Base-by-base conservation (phyloP, 2,797 vertebrate species). In the Peromyscus attwateri region DNA sequence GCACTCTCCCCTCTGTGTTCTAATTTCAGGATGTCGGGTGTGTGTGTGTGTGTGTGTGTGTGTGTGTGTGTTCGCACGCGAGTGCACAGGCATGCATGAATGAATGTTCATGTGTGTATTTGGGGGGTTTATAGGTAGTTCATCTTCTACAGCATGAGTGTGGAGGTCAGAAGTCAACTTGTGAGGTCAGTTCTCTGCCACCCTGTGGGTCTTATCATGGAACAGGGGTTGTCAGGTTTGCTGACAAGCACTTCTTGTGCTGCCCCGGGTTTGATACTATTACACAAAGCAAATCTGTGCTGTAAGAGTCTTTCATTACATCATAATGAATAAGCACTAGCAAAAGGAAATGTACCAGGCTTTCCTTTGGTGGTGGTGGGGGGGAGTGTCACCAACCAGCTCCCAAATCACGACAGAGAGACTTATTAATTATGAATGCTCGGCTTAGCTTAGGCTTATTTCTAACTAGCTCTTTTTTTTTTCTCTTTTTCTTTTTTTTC, bases 281-380 rank as follows among this genome's bases (percentile, higher is more conserved):
- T 37, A 29, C 79, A 16, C 52, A 43, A 87, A 83, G 17, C 34
- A 73, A 37, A 93, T 66, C 70, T 29, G 75, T 64, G 29, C 71
- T 94, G 19, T 94, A 68, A 94, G 17, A 75, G 25, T 90, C 75
- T 79, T 77, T 92, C 46, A 31, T 94, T 79, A 23, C n/a, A 70
- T 87, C 12, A 6, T 31, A 87, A 55, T 94, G 70, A 37, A 75
- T 80, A 92, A 92, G 11, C 70, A n/a, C 37, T 75, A 13, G 27
- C n/a, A 71, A 81, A 73, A 68, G 19, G 73, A 73, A 73, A 40
- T 73, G 23, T 12, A 23, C 71, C 37, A 40, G 21, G 37, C 37
- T 37, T 40, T 73, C 43, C 43, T 40, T 43, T 40, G 2, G 2
- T 40, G 40, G n/a, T n/a, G 70, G n/a, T 3, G 43, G 43, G 43